phyloP scores from a whole-genome alignment of 2,113 vertebrate genomes.

The Silurus meridionalis region DNA sequence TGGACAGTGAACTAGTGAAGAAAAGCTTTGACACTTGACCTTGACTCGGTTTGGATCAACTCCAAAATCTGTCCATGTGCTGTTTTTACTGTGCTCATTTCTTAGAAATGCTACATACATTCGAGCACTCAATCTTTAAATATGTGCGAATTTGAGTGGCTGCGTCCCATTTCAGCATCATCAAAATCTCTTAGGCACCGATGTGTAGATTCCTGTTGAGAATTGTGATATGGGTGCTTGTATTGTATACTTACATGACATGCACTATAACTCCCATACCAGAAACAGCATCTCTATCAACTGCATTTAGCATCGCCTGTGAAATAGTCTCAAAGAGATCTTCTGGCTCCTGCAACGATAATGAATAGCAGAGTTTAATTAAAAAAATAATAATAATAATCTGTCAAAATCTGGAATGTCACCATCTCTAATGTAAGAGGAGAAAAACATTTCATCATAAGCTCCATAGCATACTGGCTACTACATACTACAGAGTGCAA shows the following conservation, averaged over 20 bases:
- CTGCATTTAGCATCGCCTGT: conserved; percentile 94
- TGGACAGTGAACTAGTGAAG: no score
- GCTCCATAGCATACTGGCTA: neutral
- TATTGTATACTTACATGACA: conserved; percentile 82
- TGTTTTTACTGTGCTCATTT: neutral
- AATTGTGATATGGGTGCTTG: neutral
- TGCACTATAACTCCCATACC: conserved; percentile 95
- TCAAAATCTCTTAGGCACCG: neutral
- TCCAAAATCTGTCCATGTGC: neutral
- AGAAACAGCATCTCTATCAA: conserved; percentile 91
- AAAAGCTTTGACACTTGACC: neutral
- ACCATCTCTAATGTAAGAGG: neutral
- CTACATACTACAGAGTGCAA: neutral
- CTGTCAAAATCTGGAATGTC: neutral
- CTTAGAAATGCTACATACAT: neutral
- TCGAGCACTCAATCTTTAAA: neutral
- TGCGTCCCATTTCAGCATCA: neutral
- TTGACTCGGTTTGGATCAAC: neutral
- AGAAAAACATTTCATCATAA: neutral
- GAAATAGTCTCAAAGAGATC: conserved; percentile 97
- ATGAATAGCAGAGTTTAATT: neutral
- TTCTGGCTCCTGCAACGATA: conserved; percentile 80
- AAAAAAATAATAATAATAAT: no score
- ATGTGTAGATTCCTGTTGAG: neutral
- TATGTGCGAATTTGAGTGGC: neutral